Base-by-base conservation (phyloP, 2,888 invertebrate species). In the Parthenolecanium corni region DNA sequence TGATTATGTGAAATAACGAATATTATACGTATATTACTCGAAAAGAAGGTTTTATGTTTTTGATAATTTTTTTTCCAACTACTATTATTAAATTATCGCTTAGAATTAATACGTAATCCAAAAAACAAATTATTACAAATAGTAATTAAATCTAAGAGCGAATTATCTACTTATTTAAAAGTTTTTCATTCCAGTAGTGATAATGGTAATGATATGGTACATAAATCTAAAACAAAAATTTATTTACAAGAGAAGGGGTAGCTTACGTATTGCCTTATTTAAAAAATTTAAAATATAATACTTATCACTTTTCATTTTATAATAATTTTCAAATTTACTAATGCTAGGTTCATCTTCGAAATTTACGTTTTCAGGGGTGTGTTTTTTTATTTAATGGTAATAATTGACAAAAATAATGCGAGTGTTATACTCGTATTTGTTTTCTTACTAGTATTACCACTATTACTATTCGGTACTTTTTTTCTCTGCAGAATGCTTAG, bases 191-290 rank as follows among this genome's bases (percentile, higher is more conserved):
- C 20, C 31, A 57, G 46, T 46, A 57, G 57, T 31, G 46, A 57
- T 57, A 57, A 57, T 57, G 57, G 57, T 57, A 57, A 57, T 57
- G 46, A 46, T 57, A 57, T 57, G 57, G 36, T 57, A 57, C 57
- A 57, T 40, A 20, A 52, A 38, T 38, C 40, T 23, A 54, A 54
- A 40, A 54, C 42, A 54, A 31, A 52, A 52, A 52, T 12, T 52
- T 52, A 52, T 52, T 52, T 52, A 52, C 52, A 52, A 52, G 5
- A 31, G 18, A 38, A 38, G 31, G 20, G 38, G 38, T n/a, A 51
- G 20, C 2, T n/a, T 47, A 31, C 31, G 31, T 31, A 31, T 31
- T 9, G 4, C 9, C 4, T 6, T 31, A 9, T 31, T 20, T 18
- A 21, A 25, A 51, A 24, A 24, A 5, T 38, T 21, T 21, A 52